Evolutionary conservation across 2,888 invertebrate species (phyloP), one percentile per base, ranked within the genome.

Genomic region (Scaptomyza caliginosa): DNA sequence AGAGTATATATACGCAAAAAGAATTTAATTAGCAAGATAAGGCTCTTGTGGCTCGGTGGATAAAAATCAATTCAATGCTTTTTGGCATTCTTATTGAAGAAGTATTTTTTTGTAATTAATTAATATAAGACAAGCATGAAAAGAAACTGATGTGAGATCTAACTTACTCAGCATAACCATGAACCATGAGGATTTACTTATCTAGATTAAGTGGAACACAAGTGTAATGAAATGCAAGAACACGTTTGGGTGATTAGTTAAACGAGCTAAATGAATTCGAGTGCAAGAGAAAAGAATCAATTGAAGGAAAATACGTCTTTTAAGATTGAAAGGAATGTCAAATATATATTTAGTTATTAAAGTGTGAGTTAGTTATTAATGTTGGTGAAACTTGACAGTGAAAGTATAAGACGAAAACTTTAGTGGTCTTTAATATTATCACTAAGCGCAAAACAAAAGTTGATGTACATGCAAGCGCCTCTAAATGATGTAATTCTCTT

Each of bases 401-500:
- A 8, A 3, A 8, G 24, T 24, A 24, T 2, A 24, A 7, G 24
- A 8, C 24, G 6, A 24, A 8, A 2, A 24, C 8, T 8, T 24
- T 8, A 24, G 7, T 24, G 24, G 8, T 3, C 7, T 32, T 32
- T 13, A 32, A 32, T 13, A 3, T 6, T 13, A 1, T 32, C 32
- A 7, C n/a, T 6, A 13, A 7, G 13, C 2, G 11, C 3, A 2
- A 7, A 6, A 26, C n/a, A 40, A 26, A n/a, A 40, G 60, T 50
- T 60, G 30, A 19, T 59, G 26, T 26, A 16, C 11, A 13, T 17
- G 4, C 34, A 17, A 28, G 11, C 39, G 4, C 17, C 5, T 1
- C 17, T 10, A 43, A 62, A 52, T 39, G 23, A 45, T 39, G 43
- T 45, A 30, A 59, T 59, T n/a, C n/a, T 19, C n/a, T 17, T 45